Base-by-base conservation (phyloP, 2,113 vertebrate species). In the Regulus satrapa region DNA sequence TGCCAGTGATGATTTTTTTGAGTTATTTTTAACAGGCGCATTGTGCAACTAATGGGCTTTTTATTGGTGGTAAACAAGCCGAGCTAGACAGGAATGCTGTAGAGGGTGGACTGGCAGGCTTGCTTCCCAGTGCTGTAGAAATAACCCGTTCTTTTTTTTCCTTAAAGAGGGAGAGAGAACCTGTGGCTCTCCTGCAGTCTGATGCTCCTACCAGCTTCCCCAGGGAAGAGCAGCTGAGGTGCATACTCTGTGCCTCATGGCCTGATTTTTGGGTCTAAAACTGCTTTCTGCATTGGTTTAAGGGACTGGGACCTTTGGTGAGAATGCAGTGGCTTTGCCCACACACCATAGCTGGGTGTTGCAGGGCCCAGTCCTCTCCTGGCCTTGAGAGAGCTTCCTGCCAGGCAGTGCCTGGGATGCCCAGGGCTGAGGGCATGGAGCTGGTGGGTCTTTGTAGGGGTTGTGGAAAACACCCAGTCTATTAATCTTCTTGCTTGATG, bases 1-100 rank as follows among this genome's bases (percentile, higher is more conserved):
- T 94, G 88, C 74, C 82, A 88, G 88, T 71, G 79, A 96, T 94
- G 78, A 92, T 79, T 96, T 94, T 89, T 89, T 41, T 10, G 31
- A 77, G 92, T 93, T 97, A 95, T 96, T 96, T 94, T 96, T 93
- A 96, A 94, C 85, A 80, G 68, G 63, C 15, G 0, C 48, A 41
- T 95, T 97, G 92, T 90, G 85, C 88, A 96, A 95, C 88, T 96
- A 96, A 95, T 96, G 56, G 59, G 89, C 71, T 89, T 94, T 95
- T 96, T 95, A 95, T 93, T 96, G 88, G 81, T 91, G 92, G 92
- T 88, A 95, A 97, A 93, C 88, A 93, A 94, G 67, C 63, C 0
- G 12, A 93, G 79, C 51, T 73, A 83, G 79, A 85, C 88, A 93
- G 88, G 92, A 92, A 68, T 85, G 66, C 71, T 73, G 94, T 88